These are phyloP conservation scores for Trachelus iudaicus DNA, from an alignment of 2,888 invertebrate genomes.

Conservation along the genomic window DNA sequence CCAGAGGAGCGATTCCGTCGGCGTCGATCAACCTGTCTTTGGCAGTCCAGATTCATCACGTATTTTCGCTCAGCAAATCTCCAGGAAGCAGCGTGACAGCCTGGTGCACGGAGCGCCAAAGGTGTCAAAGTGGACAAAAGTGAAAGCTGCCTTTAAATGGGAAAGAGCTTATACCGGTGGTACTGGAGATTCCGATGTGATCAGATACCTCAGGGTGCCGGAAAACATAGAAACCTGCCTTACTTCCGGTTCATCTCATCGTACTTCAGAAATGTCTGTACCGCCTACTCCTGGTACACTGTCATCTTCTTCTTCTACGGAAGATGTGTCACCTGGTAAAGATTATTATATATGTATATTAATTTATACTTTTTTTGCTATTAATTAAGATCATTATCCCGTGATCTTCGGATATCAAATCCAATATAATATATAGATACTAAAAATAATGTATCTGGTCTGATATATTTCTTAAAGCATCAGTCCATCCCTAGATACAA, in stretches of 20 bases:
- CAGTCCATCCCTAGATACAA: not conserved
- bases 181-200: conserved; percentile 55
- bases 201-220: conserved; percentile 60
- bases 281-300: conserved; percentile 74
- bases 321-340: conserved; percentile 70
- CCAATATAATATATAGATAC: not conserved
- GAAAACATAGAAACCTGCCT: conserved; percentile 63
- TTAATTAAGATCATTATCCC: not conserved
- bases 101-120: conserved; percentile 66
- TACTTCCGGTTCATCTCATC: conserved; percentile 29
- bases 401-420: not conserved
- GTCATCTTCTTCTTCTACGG: conserved; percentile 80
- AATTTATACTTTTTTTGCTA: not conserved
- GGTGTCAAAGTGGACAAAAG: conserved; percentile 89
- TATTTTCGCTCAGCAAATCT: not conserved
- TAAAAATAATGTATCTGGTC: not conserved
- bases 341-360: not conserved
- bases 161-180: conserved; percentile 76
- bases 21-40: conserved; percentile 69
- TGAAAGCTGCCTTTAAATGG: conserved; percentile 90
- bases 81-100: not conserved
- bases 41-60: not conserved
- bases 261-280: conserved; percentile 68
- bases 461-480: not conserved
- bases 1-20: conserved; percentile 77